phyloP scores from a whole-genome alignment of 2,888 invertebrate genomes.

The Drosophila mulleri region DNA sequence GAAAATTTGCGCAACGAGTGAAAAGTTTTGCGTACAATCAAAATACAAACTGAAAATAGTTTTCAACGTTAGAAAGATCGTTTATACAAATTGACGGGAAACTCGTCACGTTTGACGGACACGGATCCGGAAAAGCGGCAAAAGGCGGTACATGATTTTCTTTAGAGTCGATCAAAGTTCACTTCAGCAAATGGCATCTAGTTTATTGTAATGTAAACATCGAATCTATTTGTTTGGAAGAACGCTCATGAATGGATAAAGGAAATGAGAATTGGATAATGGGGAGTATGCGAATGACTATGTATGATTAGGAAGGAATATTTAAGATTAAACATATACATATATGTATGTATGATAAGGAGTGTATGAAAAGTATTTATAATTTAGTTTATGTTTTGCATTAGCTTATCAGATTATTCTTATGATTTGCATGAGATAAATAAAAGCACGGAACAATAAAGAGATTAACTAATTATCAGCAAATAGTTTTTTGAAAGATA shows the following conservation, averaged over 20 bases:
- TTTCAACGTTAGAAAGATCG: slow-evolving; percentile 16
- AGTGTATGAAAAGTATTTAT: no score
- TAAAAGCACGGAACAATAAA: no score
- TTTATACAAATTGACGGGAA: slow-evolving; percentile 25
- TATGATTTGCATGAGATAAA: no score
- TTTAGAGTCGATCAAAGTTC: slow-evolving; percentile 8
- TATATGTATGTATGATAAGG: no score
- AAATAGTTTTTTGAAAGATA: no score
- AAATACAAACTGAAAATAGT: slow-evolving; percentile 35
- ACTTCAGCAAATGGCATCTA: neutral
- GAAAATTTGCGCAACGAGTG: slow-evolving; percentile 60
- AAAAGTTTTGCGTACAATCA: slow-evolving; percentile 38
- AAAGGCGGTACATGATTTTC: neutral
- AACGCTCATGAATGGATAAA: neutral
- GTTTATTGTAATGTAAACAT: neutral
- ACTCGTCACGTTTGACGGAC: slow-evolving; percentile 31
- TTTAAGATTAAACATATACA: no score
- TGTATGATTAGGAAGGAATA: no score
- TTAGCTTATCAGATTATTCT: no score
- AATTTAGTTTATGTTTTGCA: no score
- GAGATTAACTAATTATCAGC: no score
- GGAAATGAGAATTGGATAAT: neutral
- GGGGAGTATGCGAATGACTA: no score
- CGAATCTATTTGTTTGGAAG: neutral
- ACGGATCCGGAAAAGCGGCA: neutral